Evolutionary conservation across 2,113 vertebrate genomes (phyloP), one percentile per base, ranked within the genome.

Genomic region (Cryptotis parvus): DNA sequence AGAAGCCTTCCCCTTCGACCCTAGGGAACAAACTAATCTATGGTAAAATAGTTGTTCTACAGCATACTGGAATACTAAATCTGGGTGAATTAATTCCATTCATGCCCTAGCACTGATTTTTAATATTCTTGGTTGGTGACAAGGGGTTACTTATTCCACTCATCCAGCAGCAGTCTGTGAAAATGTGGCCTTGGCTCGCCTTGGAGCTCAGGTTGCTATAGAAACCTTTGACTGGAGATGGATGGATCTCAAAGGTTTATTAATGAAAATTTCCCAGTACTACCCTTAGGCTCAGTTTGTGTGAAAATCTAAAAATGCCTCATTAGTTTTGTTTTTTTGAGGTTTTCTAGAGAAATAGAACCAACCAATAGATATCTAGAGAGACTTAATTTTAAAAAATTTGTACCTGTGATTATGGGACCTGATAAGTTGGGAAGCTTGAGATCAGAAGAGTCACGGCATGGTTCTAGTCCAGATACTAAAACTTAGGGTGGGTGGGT

Each of bases 141-240:
- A 94, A 94, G 70, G 83, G 85, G 86, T 85, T 93, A 88, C 93
- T 94, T 91, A 93, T 89, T 86, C 89, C 86, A 94, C 76, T 95
- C 63, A 39, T 80, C 88, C 41, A 88, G 89, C 68, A 74, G 76
- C 81, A 84, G 79, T 94, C 88, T 76, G 88, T 93, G 86, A 83
- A 94, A 92, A 86, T 87, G 90, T 75, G 92, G 83, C 83, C 83
- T 92, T 86, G 76, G 83, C 86, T 96, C 29, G 31, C 89, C 81
- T 94, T 88, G 92, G 69, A 93, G 91, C 92, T 84, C 69, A 76
- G 92, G 93, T 97, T 96, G 93, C 95, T 87, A 96, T 96, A 92
- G 94, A 96, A 96, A 97, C 95, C 88, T 96, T 97, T 96, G 93
- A 93, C 29, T 92, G 66, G 72, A 91, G 82, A 76, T 91, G 49